Evolutionary conservation across 2,113 vertebrate species (phyloP).

Genomic region (Ammodytes marinus): DNA sequence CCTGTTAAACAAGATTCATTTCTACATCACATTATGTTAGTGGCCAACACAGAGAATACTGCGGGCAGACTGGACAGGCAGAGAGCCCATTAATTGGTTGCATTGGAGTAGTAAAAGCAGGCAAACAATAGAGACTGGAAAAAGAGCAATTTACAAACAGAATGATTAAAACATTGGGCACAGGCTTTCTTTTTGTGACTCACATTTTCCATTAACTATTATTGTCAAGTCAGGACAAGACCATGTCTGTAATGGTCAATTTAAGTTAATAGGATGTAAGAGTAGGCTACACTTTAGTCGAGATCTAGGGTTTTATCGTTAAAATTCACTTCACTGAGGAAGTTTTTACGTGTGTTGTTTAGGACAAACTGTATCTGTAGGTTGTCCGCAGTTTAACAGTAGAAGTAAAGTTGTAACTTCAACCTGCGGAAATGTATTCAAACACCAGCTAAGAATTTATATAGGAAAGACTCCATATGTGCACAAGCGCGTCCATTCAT

Average conservation of each 20-base stretch:
- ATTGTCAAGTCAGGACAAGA: not conserved
- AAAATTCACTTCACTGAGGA: not conserved
- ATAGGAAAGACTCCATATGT: conserved; percentile 25
- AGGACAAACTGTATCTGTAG: not conserved
- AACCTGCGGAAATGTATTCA: conserved; percentile 1
- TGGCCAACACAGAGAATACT: not conserved
- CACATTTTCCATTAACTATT: not conserved
- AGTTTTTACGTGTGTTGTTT: not conserved
- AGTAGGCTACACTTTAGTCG: not conserved
- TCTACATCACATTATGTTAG: not conserved
- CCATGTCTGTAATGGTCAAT: not conserved
- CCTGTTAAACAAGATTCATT: not conserved
- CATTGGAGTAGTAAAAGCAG: not conserved
- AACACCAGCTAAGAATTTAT: conserved; percentile 1
- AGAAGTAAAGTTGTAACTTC: not conserved
- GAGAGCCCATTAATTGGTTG: not conserved
- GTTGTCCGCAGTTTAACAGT: not conserved
- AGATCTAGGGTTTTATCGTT: not conserved
- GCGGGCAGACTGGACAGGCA: not conserved
- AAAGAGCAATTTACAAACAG: not conserved
- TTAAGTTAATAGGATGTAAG: not conserved
- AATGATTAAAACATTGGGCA: conserved; percentile 15
- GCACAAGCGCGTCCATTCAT: conserved; percentile 73
- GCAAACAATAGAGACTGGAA: conserved; percentile 2
- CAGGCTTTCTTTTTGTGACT: not conserved